Evolutionary conservation across 2,797 vertebrate genomes (phyloP).

Genomic region (Manis crassicaudata): DNA sequence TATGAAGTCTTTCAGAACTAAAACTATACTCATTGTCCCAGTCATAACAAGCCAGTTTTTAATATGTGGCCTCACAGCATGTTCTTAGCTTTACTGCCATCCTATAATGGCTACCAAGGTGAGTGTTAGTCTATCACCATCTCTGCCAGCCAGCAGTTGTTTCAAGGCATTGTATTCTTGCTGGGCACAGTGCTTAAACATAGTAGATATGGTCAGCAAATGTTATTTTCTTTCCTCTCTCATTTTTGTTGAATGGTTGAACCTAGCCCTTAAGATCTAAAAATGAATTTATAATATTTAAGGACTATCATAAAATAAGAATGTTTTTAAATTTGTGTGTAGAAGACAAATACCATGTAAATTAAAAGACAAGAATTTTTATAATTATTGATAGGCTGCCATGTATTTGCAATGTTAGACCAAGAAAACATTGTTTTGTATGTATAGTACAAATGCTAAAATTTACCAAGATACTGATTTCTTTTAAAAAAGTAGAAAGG

Average conservation of each 20-base stretch:
- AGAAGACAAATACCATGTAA: neutral
- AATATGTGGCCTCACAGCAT: neutral
- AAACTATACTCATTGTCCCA: neutral
- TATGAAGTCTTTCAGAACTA: neutral
- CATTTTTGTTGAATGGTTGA: neutral
- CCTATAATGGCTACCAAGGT: neutral
- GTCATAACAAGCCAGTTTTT: neutral
- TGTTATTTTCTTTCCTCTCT: neutral
- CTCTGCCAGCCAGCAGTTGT: neutral
- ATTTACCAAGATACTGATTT: neutral
- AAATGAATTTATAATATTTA: slow-evolving; percentile 7
- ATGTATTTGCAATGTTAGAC: neutral
- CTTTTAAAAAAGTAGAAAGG: neutral
- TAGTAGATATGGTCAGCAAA: neutral
- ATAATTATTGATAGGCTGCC: neutral
- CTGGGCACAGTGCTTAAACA: neutral
- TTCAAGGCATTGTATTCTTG: neutral
- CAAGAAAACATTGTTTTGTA: neutral
- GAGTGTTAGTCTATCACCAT: neutral
- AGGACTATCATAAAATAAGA: neutral
- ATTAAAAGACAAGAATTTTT: neutral
- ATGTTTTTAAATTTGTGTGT: neutral
- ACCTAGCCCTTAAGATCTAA: neutral
- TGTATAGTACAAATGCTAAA: neutral
- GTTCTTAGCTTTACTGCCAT: neutral